Evolutionary conservation across 2,888 invertebrate genomes (phyloP).

Genomic region (Apoderus coryli): DNA sequence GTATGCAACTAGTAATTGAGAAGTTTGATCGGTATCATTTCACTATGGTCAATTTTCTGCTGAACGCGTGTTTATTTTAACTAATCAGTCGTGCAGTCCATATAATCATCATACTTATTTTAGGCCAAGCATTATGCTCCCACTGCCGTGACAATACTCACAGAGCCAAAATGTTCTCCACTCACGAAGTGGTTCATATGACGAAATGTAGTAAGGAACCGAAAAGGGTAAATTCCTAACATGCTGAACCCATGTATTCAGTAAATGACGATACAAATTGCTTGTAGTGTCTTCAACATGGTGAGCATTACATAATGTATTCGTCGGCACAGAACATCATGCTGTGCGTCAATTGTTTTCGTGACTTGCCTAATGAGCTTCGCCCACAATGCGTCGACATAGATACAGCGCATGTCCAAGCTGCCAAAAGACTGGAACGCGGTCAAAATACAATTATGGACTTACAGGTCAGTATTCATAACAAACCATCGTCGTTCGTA

Average conservation of each 20-base stretch:
- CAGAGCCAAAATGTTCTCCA: constrained; percentile 61
- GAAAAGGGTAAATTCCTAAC: constrained; percentile 38
- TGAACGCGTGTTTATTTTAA: no score
- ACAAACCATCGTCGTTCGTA: no score
- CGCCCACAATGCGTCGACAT: constrained; percentile 57
- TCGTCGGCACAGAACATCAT: constrained; percentile 52
- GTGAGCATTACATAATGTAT: constrained; percentile 62
- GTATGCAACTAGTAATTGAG: no score
- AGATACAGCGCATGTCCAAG: constrained; percentile 58
- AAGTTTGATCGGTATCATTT: no score
- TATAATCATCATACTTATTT: constrained; percentile 12
- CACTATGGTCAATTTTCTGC: no score
- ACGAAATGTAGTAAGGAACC: constrained; percentile 53
- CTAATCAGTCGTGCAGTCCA: no score
- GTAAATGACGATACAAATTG: no score
- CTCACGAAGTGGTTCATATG: constrained; percentile 57
- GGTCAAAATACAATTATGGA: constrained; percentile 36
- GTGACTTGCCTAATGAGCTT: constrained; percentile 50
- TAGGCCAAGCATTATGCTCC: constrained; percentile 57
- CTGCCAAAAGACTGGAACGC: constrained; percentile 53
- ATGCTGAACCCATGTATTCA: no score
- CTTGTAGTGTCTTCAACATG: constrained; percentile 46
- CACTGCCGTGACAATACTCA: constrained; percentile 59
- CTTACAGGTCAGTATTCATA: no score
- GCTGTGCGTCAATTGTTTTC: constrained; percentile 61